Evolutionary conservation across 1,140 invertebrate species (phyloP), one percentile per base, ranked within the genome.

Genomic region (Phthorimaea operculella): DNA sequence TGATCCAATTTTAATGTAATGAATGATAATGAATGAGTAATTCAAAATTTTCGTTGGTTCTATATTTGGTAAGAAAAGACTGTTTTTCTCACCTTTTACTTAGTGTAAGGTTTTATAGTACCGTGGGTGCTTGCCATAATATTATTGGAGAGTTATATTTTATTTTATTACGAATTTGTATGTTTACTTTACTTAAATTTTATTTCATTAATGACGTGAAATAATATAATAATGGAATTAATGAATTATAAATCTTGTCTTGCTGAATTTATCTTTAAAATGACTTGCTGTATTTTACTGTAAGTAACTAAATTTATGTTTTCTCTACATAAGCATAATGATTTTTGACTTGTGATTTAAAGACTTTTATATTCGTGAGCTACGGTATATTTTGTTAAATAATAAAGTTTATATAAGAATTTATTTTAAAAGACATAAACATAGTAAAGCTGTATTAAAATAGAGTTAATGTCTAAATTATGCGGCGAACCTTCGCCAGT

Each of bases 391-490:
- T 28, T 28, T 28, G 21, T 28, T 28, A 28, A 28, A 39, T n/a
- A 39, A 2, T 39, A 39, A 39, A n/a, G 36, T 49, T 48, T 48
- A 42, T 50, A 33, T 49, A 55, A 52, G 47, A 55, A 15, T 16
- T 51, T 42, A 28, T n/a, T 57, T 51, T 50, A 55, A 61, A 62
- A 62, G 55, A 60, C 52, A 58, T 60, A 66, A 52, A 58, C 45
- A 60, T 61, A 60, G 48, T 52, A 59, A 57, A 59, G 44, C 1
- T 47, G 15, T 47, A 54, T 44, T 55, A 51, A 44, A 59, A 58
- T 55, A 55, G 48, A 55, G 56, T 44, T 59, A 64, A 65, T 60
- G 57, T 61, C 49, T 65, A 60, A 70, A 63, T 52, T 4, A 39
- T 39, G 36, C n/a, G 36, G 36, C 36, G 44, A 1, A 16, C 1